Base-by-base conservation (phyloP, 2,888 invertebrate genomes). In the Drosophila rellima region DNA sequence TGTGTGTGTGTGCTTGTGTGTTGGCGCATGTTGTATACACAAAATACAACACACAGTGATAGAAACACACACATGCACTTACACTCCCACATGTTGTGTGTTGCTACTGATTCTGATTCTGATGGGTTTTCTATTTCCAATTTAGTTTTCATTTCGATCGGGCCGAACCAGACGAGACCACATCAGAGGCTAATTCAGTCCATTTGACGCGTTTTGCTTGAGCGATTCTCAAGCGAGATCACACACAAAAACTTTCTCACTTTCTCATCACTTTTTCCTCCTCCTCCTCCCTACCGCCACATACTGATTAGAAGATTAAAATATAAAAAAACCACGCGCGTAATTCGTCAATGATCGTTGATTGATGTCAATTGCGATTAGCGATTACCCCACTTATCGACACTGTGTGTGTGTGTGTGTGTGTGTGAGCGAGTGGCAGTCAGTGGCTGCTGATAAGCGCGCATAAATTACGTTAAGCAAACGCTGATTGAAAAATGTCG, bases 91-190 rank as follows among this genome's bases (percentile, higher is more conserved):
- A 51, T 37, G 37, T 4, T 65, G 57, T 17, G 66, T 23, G 26
- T 26, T 52, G 76, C 44, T 47, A 52, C 29, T 51, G 73, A 40
- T 74, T 74, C 57, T 39, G 74, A 31, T 72, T 70, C 71, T 20
- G 48, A 70, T 74, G 78, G 61, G 47, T 77, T 84, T 80, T 74
- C 82, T 82, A 85, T 82, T 85, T 80, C 72, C 78, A 82, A 88
- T 85, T 86, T 70, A 77, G 73, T 86, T 82, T 82, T 74, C 86
- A 86, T 67, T 69, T 75, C 65, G 75, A 74, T 45, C 70, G 65
- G 51, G 18, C 62, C 78, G 62, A 48, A 64, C 35, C 72, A 60
- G 54, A 64, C 18, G 51, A 33, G 57, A 42, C 33, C 42, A 55
- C 50, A 63, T 23, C 57, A 63, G 55, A 26, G n/a, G 31, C 55